These are phyloP conservation scores for Agrotis exclamationis DNA, from an alignment of 2,888 invertebrate genomes.

Conservation along the genomic window DNA sequence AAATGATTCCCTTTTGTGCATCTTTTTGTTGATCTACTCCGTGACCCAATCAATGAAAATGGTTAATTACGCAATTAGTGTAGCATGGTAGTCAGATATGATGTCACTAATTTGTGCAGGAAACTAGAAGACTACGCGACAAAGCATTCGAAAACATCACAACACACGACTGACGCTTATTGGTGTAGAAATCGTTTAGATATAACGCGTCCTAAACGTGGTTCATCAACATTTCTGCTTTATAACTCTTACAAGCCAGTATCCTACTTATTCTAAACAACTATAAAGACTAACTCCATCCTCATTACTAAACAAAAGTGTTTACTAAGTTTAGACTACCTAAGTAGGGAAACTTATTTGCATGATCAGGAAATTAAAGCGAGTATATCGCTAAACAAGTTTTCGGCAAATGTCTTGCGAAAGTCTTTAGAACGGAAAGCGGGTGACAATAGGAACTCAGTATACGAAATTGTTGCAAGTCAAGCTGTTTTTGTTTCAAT, in stretches of 20 bases:
- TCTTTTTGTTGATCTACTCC: not conserved
- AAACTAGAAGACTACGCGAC: too few relatives aligned
- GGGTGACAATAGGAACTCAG: slow-evolving; percentile 29
- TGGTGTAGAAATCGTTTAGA: too few relatives aligned
- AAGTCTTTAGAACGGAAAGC: slow-evolving; percentile 46
- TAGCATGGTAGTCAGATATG: too few relatives aligned
- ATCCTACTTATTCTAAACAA: not conserved
- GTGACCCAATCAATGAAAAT: not conserved
- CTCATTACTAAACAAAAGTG: slow-evolving; percentile 14
- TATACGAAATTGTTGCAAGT: slow-evolving; percentile 14
- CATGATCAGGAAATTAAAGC: slow-evolving; percentile 61
- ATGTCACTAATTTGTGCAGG: too few relatives aligned
- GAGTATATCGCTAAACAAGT: slow-evolving; percentile 42
- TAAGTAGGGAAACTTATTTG: slow-evolving; percentile 40
- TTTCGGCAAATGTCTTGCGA: slow-evolving; percentile 45
- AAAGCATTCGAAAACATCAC: too few relatives aligned
- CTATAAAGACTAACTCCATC: not conserved
- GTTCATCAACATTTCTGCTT: not conserved
- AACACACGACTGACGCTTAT: too few relatives aligned
- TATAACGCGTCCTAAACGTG: too few relatives aligned
- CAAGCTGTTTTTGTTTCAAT: slow-evolving; percentile 37
- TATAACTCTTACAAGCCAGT: not conserved
- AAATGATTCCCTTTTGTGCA: too few relatives aligned
- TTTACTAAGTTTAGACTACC: slow-evolving; percentile 18
- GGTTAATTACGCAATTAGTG: too few relatives aligned